These are phyloP conservation scores for Chionoecetes opilio DNA, from an alignment of 1,140 invertebrate species.

Conservation along the genomic window DNA sequence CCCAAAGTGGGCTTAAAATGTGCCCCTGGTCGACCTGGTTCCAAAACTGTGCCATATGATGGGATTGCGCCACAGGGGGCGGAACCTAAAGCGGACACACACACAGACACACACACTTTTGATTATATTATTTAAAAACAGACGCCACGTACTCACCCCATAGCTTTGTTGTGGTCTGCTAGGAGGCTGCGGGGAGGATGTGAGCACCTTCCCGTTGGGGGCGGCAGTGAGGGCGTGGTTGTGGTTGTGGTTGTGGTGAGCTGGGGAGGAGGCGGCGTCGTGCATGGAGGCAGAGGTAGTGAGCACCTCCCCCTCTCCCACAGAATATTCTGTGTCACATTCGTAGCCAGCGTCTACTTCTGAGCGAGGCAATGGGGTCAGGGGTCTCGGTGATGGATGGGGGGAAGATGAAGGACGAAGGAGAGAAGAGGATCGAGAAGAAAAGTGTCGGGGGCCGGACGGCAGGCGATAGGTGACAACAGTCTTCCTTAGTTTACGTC, in stretches of 20 bases:
- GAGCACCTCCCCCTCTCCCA: conserved; percentile 50
- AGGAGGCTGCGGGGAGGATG: background rate
- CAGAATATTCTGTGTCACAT: conserved; percentile 60
- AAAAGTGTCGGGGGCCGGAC: background rate
- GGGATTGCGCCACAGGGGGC: too few species aligned
- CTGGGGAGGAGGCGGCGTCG: background rate
- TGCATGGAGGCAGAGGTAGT: background rate
- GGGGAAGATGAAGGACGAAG: background rate
- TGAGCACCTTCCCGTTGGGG: too few species aligned
- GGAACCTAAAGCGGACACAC: too few species aligned
- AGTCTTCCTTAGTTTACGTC: background rate
- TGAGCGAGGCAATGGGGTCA: background rate
- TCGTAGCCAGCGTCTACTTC: conserved; percentile 58
- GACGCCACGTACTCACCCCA: conserved; percentile 54
- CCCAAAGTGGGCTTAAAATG: too few species aligned
- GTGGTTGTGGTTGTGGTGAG: background rate
- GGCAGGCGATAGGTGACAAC: conserved; percentile 63
- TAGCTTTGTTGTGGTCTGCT: background rate
- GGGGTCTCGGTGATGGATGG: too few species aligned
- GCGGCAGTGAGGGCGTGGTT: background rate
- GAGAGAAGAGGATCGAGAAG: too few species aligned
- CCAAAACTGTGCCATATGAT: too few species aligned
- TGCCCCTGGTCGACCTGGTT: too few species aligned
- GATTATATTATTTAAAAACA: too few species aligned
- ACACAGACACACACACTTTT: too few species aligned